Evolutionary conservation across 1,140 invertebrate genomes (phyloP).

Genomic region (Acromyrmex echinatior): DNA sequence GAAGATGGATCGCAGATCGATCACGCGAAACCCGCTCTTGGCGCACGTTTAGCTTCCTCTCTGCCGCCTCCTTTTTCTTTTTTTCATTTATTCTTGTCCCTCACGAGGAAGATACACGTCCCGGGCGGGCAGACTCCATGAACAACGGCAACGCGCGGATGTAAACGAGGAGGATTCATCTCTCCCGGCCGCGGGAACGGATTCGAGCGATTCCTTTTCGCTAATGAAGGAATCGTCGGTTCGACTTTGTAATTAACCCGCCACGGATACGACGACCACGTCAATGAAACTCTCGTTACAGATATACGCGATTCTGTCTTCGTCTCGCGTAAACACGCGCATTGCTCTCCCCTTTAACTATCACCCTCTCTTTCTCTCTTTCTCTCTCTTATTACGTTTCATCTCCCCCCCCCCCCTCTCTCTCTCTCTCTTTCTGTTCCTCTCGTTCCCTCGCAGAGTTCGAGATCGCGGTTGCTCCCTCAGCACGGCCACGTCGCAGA

Average conservation of each 20-base stretch:
- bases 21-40: conserved; percentile 26
- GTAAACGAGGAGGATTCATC: conserved; percentile 74
- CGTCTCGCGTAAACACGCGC: not conserved
- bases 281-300: conserved; percentile 79
- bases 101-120: conserved; percentile 45
- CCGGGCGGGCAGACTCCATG: not conserved
- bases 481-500: conserved; percentile 78
- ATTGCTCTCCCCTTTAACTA: not conserved
- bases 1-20: conserved; percentile 49
- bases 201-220: conserved; percentile 74
- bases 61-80: not conserved
- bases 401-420: not conserved
- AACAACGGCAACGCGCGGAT: conserved; percentile 54
- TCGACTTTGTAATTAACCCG: conserved; percentile 78
- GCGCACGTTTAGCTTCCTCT: not conserved
- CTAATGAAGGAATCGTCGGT: conserved; percentile 79
- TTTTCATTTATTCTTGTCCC: not conserved
- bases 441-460: conserved; percentile 5
- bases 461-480: conserved; percentile 42
- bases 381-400: conserved; percentile 15
- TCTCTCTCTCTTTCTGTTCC: not conserved
- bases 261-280: conserved; percentile 59
- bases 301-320: conserved; percentile 59
- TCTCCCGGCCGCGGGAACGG: conserved; percentile 61
- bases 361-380: conserved; percentile 1